Evolutionary conservation across 23 tunicate species (phyloP), one percentile per base, ranked within the genome.

Genomic region (Corella eumyota): DNA sequence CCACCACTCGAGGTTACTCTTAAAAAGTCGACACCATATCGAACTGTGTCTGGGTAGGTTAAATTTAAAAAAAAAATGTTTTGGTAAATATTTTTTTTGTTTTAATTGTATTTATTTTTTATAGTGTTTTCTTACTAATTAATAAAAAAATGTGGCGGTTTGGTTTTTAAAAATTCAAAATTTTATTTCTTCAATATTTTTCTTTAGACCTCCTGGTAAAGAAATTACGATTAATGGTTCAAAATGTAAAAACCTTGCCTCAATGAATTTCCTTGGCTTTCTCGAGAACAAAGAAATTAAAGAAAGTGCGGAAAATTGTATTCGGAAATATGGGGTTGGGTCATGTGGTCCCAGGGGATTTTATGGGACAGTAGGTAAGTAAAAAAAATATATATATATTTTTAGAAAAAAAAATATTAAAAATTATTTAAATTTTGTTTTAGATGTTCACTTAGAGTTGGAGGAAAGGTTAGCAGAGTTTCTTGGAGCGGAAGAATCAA

Each of bases 331-430:
- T 64, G 99, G 99, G 5, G 95, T 93, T 47, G 99, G 99, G 32
- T 67, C 95, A 24, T 93, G 99, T 58, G 99, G 99, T 2, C 99
- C 99, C 3, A 78, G 99, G 64, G 99, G 99, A 23, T 93, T 93
- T 49, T 93, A 85, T 58, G 99, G 99, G 34, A 93, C 95, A 3
- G 64, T 93, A 40, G 98, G 90, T 81, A 32, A 51, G 68, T 29
- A 6, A 5, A n/a, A n/a, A n/a, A n/a, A n/a, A n/a, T n/a, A n/a
- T n/a, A n/a, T n/a, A n/a, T 40, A 40, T 15, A 40, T 9, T 11
- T 40, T 40, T 40, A 40, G 48, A 15, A 9, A 9, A 9, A 15
- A 11, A 40, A 40, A 40, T 15, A 40, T 40, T 40, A 40, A 9
- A 9, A 40, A 9, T 40, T 15, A 40, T 9, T 9, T 40, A 15